Conservation (phyloP, 2,113 vertebrate genomes). For the Siniperca chuatsi region DNA sequence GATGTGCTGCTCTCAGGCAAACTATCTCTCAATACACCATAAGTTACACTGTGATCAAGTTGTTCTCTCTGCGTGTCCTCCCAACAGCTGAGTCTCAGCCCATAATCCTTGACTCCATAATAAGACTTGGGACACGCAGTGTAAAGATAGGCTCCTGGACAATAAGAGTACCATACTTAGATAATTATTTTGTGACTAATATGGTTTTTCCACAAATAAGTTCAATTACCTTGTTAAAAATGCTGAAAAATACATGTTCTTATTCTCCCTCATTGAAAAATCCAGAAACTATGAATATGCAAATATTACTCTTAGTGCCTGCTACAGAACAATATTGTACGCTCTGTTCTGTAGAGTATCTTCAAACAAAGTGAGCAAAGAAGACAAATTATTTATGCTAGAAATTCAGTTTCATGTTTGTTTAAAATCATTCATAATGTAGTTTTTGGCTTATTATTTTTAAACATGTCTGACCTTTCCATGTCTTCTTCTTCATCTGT, state of each 20-base stretch:
- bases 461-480: conserved; percentile 31
- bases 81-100: conserved; percentile 55
- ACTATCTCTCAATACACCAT: conserved; percentile 47
- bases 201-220: not conserved
- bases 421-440: not conserved
- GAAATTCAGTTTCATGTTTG: not conserved
- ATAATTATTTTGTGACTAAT: not conserved
- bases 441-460: conserved; percentile 5
- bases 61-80: conserved; percentile 28
- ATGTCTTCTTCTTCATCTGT: conserved; percentile 20
- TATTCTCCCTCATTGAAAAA: not conserved
- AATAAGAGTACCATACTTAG: not conserved
- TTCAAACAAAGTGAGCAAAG: conserved; percentile 8
- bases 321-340: not conserved
- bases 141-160: not conserved
- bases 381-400: not conserved
- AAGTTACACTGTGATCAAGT: conserved; percentile 24
- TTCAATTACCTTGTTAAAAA: not conserved
- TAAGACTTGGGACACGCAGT: conserved; percentile 12
- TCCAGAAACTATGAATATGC: not conserved
- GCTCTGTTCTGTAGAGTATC: not conserved
- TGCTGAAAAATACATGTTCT: not conserved
- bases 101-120: conserved; percentile 10
- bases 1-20: conserved; percentile 60
- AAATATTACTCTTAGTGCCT: not conserved